Evolutionary conservation across 2,888 invertebrate species (phyloP), one percentile per base, ranked within the genome.

Genomic region (Dermolepida albohirtum): DNA sequence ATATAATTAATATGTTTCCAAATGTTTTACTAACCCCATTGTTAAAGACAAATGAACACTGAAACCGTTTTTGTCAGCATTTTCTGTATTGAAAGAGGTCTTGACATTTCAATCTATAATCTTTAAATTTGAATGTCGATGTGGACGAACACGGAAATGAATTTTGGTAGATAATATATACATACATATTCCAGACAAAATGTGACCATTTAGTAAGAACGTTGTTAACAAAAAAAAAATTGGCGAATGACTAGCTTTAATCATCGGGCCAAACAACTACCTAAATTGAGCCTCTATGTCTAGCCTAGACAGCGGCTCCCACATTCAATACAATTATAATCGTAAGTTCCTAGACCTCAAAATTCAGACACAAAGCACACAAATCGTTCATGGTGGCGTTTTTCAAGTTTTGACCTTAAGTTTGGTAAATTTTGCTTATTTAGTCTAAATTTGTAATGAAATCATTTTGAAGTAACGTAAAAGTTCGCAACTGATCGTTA

Each of bases 291-390:
- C 74, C 74, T 71, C 68, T 70, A 68, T 54, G 72, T 74, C 72
- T 74, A 74, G 72, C 68, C 73, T 74, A 74, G 74, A 72, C 74
- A 72, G 70, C 74, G 57, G 73, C 73, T 71, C 74, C 73, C 73
- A 73, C 73, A 72, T 72, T 64, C 72, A 73, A 70, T 73, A 72
- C 74, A 73, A 72, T 73, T 72, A 72, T 73, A 74, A 74, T 74
- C 71, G 68, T 51, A 68, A 77, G 78, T 79, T 79, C 77, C 77
- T 78, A 78, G 78, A 79, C 78, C 77, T 77, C 75, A 74, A 68
- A 73, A 64, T 64, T 64, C 67, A 63, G 59, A 59, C 66, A 66
- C 51, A 57, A 51, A 66, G 59, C 55, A 40, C 43, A 62, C 59
- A 47, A 62, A 47, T 62, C 59, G 59, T 16, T 62, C 34, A 29